Base-by-base conservation (phyloP, 1,140 invertebrate species). In the Macrotrachela quadricornifera region DNA sequence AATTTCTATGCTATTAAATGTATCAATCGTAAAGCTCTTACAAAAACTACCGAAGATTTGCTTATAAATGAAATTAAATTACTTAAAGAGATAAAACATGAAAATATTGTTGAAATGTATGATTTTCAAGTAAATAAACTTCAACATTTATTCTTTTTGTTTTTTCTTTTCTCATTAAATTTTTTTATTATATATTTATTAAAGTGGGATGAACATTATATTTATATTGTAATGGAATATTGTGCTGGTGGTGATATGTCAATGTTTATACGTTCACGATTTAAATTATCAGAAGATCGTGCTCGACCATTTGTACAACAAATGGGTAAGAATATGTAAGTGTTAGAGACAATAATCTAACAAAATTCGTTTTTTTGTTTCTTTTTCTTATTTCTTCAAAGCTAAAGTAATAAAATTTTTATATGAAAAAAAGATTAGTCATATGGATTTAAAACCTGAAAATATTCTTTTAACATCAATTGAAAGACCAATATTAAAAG, bases 401-500 rank as follows among this genome's bases (percentile, higher is more conserved):
- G 83, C 81, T 0, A 71, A 76, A 3, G 85, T 83, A 0, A 65
- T 88, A 1, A 76, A 79, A 60, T 85, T 81, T 65, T 69, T 91
- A 44, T 73, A 80, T 47, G 71, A 76, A 51, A 76, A 84, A 63
- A 78, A 83, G 67, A 76, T 90, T 9, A 78, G 77, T 30, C 85
- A 90, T 59, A 82, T 90, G 77, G 85, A 90, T 69, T 68, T 91
- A 0, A 91, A 91, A 65, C 86, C 86, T 0, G 81, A 86, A 62
- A 91, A 91, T 67, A 74, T 90, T 47, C 66, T 91, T 6, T 66
- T 90, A 1, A 77, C 78, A 13, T 78, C 74, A 44, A 70, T 69
- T 4, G 73, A 77, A 0, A 75, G 76, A 50, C 74, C 81, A 14
- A 70, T 71, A 6, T 65, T 87, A 1, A 87, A 86, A 70, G 75